Evolutionary conservation across 2,888 invertebrate species (phyloP).

Genomic region (Drosophila vallismaia): DNA sequence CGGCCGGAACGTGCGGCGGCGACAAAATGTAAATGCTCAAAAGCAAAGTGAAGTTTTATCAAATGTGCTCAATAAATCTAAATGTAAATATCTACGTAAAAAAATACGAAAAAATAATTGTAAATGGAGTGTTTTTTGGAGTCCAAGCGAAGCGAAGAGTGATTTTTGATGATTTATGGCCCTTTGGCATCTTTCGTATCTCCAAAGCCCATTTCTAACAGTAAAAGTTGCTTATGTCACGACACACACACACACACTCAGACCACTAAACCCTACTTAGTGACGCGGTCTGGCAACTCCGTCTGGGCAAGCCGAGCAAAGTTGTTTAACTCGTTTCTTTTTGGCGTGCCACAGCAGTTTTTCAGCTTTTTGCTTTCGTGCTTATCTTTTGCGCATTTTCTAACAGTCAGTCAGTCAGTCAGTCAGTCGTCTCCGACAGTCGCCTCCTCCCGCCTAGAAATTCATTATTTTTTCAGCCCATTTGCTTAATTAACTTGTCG

Average conservation of each 20-base stretch:
- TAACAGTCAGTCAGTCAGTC: slow-evolving; percentile 30
- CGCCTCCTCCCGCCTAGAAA: slow-evolving; percentile 19
- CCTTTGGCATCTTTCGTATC: slow-evolving; percentile 48
- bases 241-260: slow-evolving; percentile 26
- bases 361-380: slow-evolving; percentile 52
- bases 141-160: slow-evolving; percentile 22
- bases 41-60: slow-evolving; percentile 42
- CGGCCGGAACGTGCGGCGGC: slow-evolving; percentile 72
- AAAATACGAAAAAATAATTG: slow-evolving; percentile 12
- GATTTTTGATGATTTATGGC: slow-evolving; percentile 21
- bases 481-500: slow-evolving; percentile 71
- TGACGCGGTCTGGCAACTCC: slow-evolving; percentile 69
- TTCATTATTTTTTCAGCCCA: slow-evolving; percentile 40
- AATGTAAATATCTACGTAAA: slow-evolving; percentile 56
- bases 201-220: slow-evolving; percentile 69
- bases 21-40: slow-evolving; percentile 70
- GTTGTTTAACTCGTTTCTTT: slow-evolving; percentile 77
- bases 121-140: slow-evolving; percentile 17
- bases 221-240: slow-evolving; percentile 78
- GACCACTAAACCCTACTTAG: slow-evolving; percentile 35
- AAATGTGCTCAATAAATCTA: slow-evolving; percentile 19
- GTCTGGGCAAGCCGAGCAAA: slow-evolving; percentile 48
- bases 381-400: slow-evolving; percentile 42
- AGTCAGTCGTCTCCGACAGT: neutral
- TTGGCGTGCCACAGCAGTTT: slow-evolving; percentile 74